Evolutionary conservation across 2,113 vertebrate genomes (phyloP).

Genomic region (Chlamydotis undulata): DNA sequence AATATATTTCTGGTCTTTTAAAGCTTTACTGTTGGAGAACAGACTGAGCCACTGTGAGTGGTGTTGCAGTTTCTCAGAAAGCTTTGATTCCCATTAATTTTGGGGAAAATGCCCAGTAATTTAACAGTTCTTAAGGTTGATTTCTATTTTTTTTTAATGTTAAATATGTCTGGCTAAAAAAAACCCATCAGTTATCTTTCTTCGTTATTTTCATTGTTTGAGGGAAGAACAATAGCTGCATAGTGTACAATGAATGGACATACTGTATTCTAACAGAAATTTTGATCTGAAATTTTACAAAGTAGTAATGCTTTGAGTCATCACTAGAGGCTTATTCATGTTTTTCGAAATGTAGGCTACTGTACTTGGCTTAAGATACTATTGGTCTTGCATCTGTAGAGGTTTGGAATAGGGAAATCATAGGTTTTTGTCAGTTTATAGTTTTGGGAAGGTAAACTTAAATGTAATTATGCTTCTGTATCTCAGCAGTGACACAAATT

Average conservation of each 20-base stretch:
- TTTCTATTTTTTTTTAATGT: neutral
- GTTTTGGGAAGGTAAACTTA: neutral
- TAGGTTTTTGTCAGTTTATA: neutral
- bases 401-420: neutral
- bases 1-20: neutral
- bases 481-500: neutral
- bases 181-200: neutral
- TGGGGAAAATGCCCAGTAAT: neutral
- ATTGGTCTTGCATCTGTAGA: neutral
- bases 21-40: neutral
- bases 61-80: neutral
- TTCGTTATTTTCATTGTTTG: neutral
- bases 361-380: neutral
- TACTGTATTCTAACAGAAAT: neutral
- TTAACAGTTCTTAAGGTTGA: neutral
- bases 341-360: neutral
- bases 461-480: neutral
- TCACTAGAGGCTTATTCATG: rapidly evolving
- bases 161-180: neutral
- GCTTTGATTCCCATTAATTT: neutral
- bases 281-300: neutral
- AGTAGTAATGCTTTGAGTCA: neutral
- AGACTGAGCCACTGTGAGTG: neutral
- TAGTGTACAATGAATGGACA: neutral
- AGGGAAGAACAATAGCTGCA: neutral